Conservation (phyloP, 2,113 vertebrate genomes). For the Vidua chalybeata region DNA sequence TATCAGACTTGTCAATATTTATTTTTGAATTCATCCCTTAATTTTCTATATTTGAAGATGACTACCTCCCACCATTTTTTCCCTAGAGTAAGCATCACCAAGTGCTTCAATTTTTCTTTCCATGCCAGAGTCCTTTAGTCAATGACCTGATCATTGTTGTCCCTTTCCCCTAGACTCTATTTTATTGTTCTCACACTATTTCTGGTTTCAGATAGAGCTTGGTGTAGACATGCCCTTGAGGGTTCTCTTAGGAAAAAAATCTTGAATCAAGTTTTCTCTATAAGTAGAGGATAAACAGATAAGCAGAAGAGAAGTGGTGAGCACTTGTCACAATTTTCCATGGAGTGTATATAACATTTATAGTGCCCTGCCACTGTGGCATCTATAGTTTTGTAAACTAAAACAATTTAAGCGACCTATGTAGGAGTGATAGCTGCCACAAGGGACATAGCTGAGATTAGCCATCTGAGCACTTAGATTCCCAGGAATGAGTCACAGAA, state of each 20-base stretch:
- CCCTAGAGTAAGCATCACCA: neutral
- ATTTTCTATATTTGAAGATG: neutral
- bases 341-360: neutral
- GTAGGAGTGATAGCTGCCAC: neutral
- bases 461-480: neutral
- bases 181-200: neutral
- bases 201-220: neutral
- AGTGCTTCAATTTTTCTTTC: neutral
- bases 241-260: neutral
- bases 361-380: neutral
- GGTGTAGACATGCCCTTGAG: neutral
- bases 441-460: neutral
- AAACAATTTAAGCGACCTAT: neutral
- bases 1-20: neutral
- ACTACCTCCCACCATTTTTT: neutral
- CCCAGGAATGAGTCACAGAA: neutral
- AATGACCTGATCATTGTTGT: neutral
- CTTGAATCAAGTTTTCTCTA: neutral
- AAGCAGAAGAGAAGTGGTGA: neutral
- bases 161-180: neutral
- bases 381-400: neutral
- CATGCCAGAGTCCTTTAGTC: neutral
- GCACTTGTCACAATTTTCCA: neutral
- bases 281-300: neutral
- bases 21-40: neutral